phyloP scores from a whole-genome alignment of 2,888 invertebrate species.

The Eurois occulta region DNA sequence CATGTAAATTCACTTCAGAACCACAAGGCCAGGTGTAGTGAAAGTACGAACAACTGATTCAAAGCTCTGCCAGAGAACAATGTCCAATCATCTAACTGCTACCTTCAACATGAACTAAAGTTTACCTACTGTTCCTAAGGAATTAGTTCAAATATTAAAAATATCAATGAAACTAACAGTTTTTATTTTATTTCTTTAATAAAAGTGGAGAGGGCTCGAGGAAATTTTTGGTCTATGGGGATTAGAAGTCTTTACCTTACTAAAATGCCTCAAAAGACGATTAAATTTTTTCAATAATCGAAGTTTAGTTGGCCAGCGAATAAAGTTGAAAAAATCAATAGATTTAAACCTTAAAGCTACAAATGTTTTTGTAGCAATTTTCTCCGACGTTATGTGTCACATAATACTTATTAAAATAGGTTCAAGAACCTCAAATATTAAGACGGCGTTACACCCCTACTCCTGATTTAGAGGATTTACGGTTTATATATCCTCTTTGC shows the following conservation, averaged over 20 bases:
- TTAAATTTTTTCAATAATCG: not conserved
- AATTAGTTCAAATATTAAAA: slow-evolving; percentile 60
- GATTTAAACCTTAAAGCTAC: not conserved
- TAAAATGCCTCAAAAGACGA: not conserved
- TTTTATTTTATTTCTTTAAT: not conserved
- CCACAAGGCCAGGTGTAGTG: not conserved
- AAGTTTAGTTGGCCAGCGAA: not conserved
- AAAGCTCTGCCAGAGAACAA: slow-evolving; percentile 53
- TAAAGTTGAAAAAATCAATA: not conserved
- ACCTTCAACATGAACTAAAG: slow-evolving; percentile 55
- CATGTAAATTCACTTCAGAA: not conserved
- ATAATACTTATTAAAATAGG: slow-evolving; percentile 51
- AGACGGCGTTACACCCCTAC: slow-evolving; percentile 39
- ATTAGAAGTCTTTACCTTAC: not conserved
- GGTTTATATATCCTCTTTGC: slow-evolving; percentile 57
- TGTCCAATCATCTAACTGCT: slow-evolving; percentile 57
- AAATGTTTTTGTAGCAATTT: not conserved
- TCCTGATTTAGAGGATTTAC: slow-evolving; percentile 56
- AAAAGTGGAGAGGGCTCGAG: not conserved
- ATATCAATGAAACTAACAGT: slow-evolving; percentile 44
- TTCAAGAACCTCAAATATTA: slow-evolving; percentile 46
- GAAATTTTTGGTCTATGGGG: not conserved
- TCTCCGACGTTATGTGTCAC: not conserved
- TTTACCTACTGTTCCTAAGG: slow-evolving; percentile 26
- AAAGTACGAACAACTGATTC: slow-evolving; percentile 14